These are phyloP conservation scores for Frankliniella intonsa DNA, from an alignment of 2,888 invertebrate species.

Conservation along the genomic window DNA sequence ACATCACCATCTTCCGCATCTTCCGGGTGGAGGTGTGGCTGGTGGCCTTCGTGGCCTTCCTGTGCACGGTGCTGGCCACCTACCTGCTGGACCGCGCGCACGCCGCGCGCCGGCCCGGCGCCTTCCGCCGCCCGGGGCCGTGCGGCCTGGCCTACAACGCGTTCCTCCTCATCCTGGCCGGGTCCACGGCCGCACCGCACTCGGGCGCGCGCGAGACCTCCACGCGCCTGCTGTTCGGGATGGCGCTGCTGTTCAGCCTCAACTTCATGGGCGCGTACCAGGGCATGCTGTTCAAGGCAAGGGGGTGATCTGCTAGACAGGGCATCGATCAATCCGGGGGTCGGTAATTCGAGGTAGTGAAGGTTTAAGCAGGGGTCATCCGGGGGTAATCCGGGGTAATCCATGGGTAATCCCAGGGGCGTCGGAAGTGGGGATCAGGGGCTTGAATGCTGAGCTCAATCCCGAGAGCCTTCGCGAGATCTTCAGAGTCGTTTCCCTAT, in stretches of 20 bases:
- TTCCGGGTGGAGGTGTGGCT: neutral
- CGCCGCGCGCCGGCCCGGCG: neutral
- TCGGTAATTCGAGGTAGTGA: too few relatives aligned
- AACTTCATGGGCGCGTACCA: slow-evolving; percentile 8
- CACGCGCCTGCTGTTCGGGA: neutral
- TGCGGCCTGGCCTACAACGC: neutral
- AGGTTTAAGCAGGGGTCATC: too few relatives aligned
- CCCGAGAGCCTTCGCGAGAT: too few relatives aligned
- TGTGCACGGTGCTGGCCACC: neutral
- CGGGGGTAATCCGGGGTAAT: too few relatives aligned
- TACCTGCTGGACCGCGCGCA: neutral
- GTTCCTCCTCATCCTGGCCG: neutral
- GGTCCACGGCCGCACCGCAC: neutral
- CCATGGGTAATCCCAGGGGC: too few relatives aligned
- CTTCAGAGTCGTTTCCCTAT: neutral
- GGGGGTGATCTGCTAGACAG: too few relatives aligned
- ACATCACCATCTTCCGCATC: slow-evolving; percentile 34
- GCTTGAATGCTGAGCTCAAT: too few relatives aligned
- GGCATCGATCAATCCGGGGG: too few relatives aligned
- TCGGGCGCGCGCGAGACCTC: neutral
- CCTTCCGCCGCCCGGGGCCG: neutral
- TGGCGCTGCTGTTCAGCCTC: slow-evolving; percentile 3
- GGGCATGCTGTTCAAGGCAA: neutral
- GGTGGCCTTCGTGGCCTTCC: neutral
- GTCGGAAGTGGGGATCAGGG: too few relatives aligned